Evolutionary conservation across 2,888 invertebrate genomes (phyloP).

Genomic region (Scaptodrosophila latifasciaeformis): DNA sequence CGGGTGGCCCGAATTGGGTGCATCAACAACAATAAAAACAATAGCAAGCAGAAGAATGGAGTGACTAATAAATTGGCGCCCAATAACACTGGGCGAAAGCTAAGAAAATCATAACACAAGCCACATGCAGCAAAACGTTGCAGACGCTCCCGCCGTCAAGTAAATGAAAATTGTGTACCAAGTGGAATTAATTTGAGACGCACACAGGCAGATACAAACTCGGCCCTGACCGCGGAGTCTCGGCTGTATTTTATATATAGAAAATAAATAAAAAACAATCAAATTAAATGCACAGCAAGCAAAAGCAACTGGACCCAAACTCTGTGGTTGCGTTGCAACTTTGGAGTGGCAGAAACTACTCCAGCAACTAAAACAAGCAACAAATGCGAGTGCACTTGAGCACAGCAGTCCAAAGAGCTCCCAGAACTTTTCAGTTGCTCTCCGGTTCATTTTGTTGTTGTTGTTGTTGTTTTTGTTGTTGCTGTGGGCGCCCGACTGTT

Average conservation of each 20-base stretch:
- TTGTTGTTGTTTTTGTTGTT: slow-evolving; percentile 23
- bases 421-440: slow-evolving; percentile 46
- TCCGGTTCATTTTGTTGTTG: slow-evolving; percentile 4
- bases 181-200: slow-evolving; percentile 54
- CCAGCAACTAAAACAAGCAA: slow-evolving; percentile 4
- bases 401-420: slow-evolving; percentile 25
- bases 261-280: slow-evolving; percentile 68
- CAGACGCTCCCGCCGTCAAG: not conserved
- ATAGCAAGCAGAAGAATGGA: slow-evolving; percentile 27
- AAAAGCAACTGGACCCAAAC: slow-evolving; percentile 28
- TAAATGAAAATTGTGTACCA: slow-evolving; percentile 43
- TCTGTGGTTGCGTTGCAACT: slow-evolving; percentile 13
- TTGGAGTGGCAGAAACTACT: slow-evolving; percentile 34
- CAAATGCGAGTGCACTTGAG: slow-evolving; percentile 41
- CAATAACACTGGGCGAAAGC: slow-evolving; percentile 49
- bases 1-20: too few relatives aligned
- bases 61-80: slow-evolving; percentile 64
- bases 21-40: slow-evolving; percentile 1
- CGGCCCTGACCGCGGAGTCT: slow-evolving; percentile 9
- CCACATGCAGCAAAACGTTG: slow-evolving; percentile 33
- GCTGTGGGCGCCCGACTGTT: slow-evolving; percentile 30
- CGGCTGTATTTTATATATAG: slow-evolving; percentile 18
- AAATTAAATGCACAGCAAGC: slow-evolving; percentile 59
- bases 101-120: slow-evolving; percentile 5
- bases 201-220: slow-evolving; percentile 17